phyloP scores from a whole-genome alignment of 2,888 invertebrate genomes.

The Eudasyphora cyanicolor region DNA sequence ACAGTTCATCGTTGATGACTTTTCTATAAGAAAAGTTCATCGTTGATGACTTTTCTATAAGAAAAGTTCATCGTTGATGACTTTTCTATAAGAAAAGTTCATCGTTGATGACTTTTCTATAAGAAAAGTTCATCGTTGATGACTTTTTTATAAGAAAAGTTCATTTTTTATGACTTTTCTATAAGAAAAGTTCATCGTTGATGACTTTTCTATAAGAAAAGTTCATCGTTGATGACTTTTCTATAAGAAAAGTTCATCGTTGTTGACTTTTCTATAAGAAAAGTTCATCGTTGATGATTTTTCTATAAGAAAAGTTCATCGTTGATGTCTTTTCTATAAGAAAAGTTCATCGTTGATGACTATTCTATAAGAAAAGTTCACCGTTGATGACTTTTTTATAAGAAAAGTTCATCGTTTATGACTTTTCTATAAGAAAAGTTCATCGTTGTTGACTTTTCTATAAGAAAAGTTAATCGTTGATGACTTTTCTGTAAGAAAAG shows the following conservation, averaged over 20 bases:
- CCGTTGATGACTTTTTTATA: not conserved
- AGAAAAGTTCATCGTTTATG: not conserved
- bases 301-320: not conserved
- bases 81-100: not conserved
- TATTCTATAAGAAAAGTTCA: not conserved
- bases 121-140: not conserved
- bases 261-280: not conserved
- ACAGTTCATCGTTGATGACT: not conserved
- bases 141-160: not conserved
- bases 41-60: not conserved
- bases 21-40: not conserved
- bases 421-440: not conserved
- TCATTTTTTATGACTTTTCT: not conserved
- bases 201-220: not conserved
- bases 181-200: not conserved
- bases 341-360: not conserved
- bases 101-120: not conserved
- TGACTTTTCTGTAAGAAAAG: not conserved
- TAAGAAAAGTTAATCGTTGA: not conserved
- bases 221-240: not conserved
- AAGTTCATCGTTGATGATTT: not conserved
- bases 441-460: not conserved
- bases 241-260: not conserved
- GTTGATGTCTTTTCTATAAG: not conserved
- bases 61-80: not conserved